Evolutionary conservation across 2,113 vertebrate species (phyloP), one percentile per base, ranked within the genome.

Genomic region (Podarcis cretensis): DNA sequence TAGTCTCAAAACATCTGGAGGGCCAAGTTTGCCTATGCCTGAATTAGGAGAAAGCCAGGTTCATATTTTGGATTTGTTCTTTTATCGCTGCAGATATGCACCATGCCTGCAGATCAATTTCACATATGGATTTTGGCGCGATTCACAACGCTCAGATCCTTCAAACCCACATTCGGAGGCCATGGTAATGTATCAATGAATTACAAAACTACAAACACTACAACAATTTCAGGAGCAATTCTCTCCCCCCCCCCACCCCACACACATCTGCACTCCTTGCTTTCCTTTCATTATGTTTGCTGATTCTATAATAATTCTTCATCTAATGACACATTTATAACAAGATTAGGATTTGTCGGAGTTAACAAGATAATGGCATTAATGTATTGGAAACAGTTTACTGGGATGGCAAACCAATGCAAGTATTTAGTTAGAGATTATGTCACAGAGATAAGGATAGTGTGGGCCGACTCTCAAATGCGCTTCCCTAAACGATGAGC

Each of bases 1-100:
- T 48, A 48, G 43, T 48, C 43, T 2, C 43, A 48, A 48, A 48
- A 48, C 43, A 48, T 48, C 7, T 48, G 43, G 43, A 48, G 43
- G 43, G 43, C 43, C 43, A 8, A 9, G 43, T 48, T 48, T 48
- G 43, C 43, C 43, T 48, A 9, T 48, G 43, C 43, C 43, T 48
- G 43, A 48, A 48, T 48, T 48, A 35, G 2, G 87, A 84, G 66
- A 69, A 73, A 86, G 12, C 77, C 86, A 90, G 2, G 0, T 57
- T 71, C 57, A 32, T 59, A 85, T 88, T 80, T 94, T 92, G 82
- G 79, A 69, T 85, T 90, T 92, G 71, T 83, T 91, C 63, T 89
- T 86, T 73, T 59, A 65, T 43, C 89, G 74, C 43, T 73, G 32
- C 2, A 0, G 10, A 74, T 82, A 76, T 92, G 10, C 48, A 90